Evolutionary conservation across 2,888 invertebrate genomes (phyloP), one percentile per base, ranked within the genome.

Genomic region (Hemithea aestivaria): DNA sequence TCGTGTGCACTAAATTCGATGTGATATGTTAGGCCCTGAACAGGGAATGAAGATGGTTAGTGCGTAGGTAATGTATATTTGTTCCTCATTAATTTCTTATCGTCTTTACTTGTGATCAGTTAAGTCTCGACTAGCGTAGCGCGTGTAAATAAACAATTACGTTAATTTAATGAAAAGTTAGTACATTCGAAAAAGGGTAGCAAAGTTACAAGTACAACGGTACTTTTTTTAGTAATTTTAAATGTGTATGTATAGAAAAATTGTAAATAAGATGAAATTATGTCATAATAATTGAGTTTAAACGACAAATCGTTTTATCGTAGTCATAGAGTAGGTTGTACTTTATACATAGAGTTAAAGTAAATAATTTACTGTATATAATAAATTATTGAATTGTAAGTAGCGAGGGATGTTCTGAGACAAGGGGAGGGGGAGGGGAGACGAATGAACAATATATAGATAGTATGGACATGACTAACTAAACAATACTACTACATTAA

Each of bases 211-310:
- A 87, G 87, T 85, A 85, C 87, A 85, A 84, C 81, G 80, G 83
- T 83, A 82, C 81, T 80, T 83, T 16, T n/a, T 81, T 73, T 79
- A 72, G 65, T 76, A 73, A 76, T 76, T 82, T 74, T 77, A 73
- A n/a, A 78, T 56, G 58, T 69, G 70, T 81, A 79, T 84, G 83
- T 85, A 85, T 82, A 85, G 79, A 66, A 56, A 78, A 82, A 75
- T 73, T 87, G 87, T 87, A 87, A 76, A 87, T 87, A 87, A 87
- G 87, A 87, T 77, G 59, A 81, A 85, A 73, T 84, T 85, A 75
- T 84, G 83, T 81, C 87, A 85, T 85, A 84, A 84, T 87, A 85
- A 81, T 48, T 76, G 73, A 74, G 73, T 74, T 76, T 83, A 81
- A 84, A 79, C 75, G 79, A 80, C 73, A 83, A 84, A 82, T 81